Evolutionary conservation across 2,113 vertebrate genomes (phyloP).

Genomic region (Cariama cristata): DNA sequence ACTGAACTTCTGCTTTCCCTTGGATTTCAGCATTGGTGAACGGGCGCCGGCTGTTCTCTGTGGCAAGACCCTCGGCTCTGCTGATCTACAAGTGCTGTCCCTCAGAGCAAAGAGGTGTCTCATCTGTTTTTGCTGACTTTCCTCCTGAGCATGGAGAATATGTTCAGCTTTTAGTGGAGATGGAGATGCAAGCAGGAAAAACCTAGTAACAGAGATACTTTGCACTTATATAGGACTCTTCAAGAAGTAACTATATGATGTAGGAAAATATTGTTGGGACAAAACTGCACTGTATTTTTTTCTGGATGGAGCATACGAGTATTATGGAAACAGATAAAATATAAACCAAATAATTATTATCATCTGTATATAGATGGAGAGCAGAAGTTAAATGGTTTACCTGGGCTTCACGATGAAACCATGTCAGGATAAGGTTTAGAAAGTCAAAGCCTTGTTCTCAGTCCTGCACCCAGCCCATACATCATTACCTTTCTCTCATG

Average conservation of each 20-base stretch:
- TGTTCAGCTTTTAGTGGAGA: not conserved
- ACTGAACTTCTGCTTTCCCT: not conserved
- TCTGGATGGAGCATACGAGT: not conserved
- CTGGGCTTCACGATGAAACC: not conserved
- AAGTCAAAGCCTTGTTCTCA: not conserved
- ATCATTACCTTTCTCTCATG: not conserved
- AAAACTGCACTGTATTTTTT: not conserved
- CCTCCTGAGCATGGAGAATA: not conserved
- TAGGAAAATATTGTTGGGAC: not conserved
- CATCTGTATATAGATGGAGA: not conserved
- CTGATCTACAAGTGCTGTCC: not conserved
- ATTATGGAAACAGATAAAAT: not conserved
- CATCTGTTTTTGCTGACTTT: not conserved
- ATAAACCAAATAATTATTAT: not conserved
- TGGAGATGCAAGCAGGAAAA: not conserved
- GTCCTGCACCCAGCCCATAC: not conserved
- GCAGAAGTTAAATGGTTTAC: not conserved
- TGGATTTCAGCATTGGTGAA: not conserved
- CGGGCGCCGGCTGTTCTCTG: not conserved
- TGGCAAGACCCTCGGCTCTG: not conserved
- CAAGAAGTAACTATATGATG: not conserved
- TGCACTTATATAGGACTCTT: not conserved
- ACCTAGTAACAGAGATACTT: not conserved
- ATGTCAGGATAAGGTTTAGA: not conserved
- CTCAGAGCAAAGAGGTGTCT: not conserved